These are phyloP conservation scores for Platycercus adscitus DNA, from an alignment of 2,113 vertebrate genomes.

Conservation along the genomic window DNA sequence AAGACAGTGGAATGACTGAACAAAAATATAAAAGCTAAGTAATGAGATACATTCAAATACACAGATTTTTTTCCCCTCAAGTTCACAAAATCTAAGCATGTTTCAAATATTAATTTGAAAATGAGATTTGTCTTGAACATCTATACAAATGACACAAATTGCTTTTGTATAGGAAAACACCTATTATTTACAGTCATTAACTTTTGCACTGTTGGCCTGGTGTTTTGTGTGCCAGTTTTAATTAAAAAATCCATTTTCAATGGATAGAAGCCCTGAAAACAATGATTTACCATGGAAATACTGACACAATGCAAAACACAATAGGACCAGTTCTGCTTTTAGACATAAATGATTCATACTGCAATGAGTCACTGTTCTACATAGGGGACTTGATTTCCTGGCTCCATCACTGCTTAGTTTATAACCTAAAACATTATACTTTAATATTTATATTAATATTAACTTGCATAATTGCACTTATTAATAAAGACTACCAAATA, in stretches of 20 bases:
- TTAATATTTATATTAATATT: neutral
- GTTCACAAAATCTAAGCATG: neutral
- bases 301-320: neutral
- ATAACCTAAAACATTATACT: neutral
- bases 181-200: neutral
- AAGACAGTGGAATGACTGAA: neutral
- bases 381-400: neutral
- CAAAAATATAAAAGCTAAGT: neutral
- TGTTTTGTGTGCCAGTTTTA: neutral
- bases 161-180: neutral
- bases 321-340: neutral
- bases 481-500: neutral
- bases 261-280: neutral
- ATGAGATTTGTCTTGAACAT: neutral
- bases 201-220: neutral
- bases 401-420: neutral
- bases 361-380: constrained; percentile 6
- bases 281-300: constrained; percentile 35
- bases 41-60: neutral
- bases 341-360: constrained; percentile 31
- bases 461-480: neutral
- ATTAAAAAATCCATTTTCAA: neutral
- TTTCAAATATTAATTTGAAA: neutral
- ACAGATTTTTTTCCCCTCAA: neutral
- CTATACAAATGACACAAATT: neutral